A percentile compares a stretch with the other conserved stretches of the same genome.
phyloP scores from a whole-genome alignment of 1,140 invertebrate genomes.

The Ganaspis sp. region DNA sequence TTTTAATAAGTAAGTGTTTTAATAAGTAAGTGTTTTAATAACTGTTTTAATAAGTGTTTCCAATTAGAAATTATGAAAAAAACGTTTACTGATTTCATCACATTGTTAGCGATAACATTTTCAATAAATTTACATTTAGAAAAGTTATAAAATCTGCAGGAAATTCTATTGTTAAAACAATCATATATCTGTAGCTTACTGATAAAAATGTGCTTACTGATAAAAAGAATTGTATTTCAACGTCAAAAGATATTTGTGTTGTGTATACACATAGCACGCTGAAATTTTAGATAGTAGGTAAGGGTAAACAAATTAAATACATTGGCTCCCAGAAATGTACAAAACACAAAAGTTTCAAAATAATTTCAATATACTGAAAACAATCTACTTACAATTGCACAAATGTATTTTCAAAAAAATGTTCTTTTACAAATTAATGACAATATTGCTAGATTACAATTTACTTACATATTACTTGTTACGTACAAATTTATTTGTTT shows the following conservation, averaged over 20 bases:
- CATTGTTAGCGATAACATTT: neutral
- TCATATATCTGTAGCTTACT: neutral
- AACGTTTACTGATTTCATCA: neutral
- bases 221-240: slow-evolving; percentile 26
- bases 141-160: neutral
- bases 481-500: no score
- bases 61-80: neutral
- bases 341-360: neutral
- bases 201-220: slow-evolving; percentile 22
- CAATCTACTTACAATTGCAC: neutral
- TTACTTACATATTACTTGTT: no score
- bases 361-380: neutral
- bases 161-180: neutral
- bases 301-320: slow-evolving; percentile 4
- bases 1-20: no score
- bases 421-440: no score
- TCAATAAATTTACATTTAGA: neutral
- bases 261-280: neutral
- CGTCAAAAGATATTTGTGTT: slow-evolving; percentile 18
- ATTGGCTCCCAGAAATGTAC: neutral
- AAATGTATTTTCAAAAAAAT: neutral
- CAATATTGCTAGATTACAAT: no score
- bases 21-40: no score
- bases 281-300: slow-evolving; percentile 12
- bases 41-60: neutral